These are phyloP conservation scores for Cyprinodon tularosa DNA, from an alignment of 2,113 vertebrate species.

Conservation along the genomic window DNA sequence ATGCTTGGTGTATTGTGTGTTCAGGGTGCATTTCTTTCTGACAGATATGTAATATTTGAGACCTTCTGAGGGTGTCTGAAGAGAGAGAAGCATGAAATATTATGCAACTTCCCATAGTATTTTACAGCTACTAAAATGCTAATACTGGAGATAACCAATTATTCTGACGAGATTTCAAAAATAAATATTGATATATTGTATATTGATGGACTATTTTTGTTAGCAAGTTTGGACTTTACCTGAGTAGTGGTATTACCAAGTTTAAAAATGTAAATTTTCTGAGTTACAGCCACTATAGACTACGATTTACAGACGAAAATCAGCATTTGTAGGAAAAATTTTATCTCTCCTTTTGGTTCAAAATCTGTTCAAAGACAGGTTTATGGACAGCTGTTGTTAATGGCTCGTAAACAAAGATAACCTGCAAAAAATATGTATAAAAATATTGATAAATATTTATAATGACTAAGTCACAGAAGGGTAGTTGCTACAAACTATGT, in stretches of 20 bases:
- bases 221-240: neutral
- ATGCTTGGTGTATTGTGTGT: neutral
- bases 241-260: neutral
- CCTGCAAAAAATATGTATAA: no score
- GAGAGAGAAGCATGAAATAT: neutral
- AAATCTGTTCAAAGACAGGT: no score
- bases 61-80: neutral
- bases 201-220: neutral
- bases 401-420: no score
- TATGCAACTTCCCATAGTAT: neutral
- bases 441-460: no score
- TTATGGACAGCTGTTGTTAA: no score
- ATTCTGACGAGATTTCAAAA: neutral
- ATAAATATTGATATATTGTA: neutral
- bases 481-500: no score
- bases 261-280: neutral
- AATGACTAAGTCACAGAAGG: no score
- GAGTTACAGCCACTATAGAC: neutral
- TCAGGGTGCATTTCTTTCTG: neutral
- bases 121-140: neutral
- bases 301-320: no score
- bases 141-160: neutral
- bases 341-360: no score
- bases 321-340: no score
- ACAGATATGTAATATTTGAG: neutral